Conservation (phyloP, 2,888 invertebrate species). For the Ophion ellenae region DNA sequence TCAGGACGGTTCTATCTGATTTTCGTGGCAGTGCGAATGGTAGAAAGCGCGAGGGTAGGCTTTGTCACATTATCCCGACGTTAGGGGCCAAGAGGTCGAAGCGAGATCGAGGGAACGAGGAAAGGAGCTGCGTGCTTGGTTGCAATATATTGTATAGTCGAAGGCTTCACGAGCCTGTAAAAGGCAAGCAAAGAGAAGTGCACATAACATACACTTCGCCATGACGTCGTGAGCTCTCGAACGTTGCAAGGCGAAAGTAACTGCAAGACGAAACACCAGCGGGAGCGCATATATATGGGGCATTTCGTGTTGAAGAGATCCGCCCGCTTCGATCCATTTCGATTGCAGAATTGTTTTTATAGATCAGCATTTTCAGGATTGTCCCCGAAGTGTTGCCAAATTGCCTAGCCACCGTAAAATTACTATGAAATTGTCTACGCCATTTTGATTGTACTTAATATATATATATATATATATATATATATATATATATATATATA, state of each 20-base stretch:
- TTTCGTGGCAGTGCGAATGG: constrained; percentile 4
- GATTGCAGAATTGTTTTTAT: too few relatives aligned
- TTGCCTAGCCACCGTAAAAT: too few relatives aligned
- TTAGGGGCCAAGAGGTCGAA: constrained; percentile 53
- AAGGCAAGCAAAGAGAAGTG: constrained; percentile 29
- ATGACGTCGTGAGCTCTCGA: constrained; percentile 26
- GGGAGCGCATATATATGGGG: not conserved
- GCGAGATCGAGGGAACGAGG: constrained; percentile 44
- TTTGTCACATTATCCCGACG: constrained; percentile 43
- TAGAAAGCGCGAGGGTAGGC: not conserved
- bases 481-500: too few relatives aligned
- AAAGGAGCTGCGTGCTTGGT: constrained; percentile 11
- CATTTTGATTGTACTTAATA: too few relatives aligned
- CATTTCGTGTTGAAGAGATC: not conserved
- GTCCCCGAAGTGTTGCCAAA: too few relatives aligned
- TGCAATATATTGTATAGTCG: constrained; percentile 34
- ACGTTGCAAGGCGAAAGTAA: constrained; percentile 50
- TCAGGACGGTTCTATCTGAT: not conserved
- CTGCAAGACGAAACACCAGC: constrained; percentile 18
- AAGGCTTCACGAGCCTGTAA: constrained; percentile 30
- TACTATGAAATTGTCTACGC: too few relatives aligned
- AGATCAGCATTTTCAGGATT: too few relatives aligned
- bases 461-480: too few relatives aligned
- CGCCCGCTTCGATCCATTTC: too few relatives aligned
- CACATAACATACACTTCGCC: constrained; percentile 35